phyloP scores from a whole-genome alignment of 2,888 invertebrate genomes.

The Drosophila neutralis region DNA sequence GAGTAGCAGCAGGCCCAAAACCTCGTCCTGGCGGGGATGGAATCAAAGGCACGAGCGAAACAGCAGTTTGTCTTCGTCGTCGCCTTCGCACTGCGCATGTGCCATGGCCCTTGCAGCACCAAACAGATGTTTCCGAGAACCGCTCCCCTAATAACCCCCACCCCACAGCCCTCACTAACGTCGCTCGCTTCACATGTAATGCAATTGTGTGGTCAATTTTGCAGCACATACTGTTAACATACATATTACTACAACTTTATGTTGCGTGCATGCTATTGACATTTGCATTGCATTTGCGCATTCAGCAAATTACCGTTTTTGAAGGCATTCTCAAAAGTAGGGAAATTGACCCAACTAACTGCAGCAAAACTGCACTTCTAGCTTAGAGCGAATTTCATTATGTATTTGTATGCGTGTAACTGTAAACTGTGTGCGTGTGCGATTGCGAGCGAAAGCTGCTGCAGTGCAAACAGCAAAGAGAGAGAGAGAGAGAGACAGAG shows the following conservation, averaged over 20 bases:
- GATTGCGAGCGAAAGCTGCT: slow-evolving; percentile 2
- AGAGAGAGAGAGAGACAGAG: not conserved
- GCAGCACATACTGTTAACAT: not conserved
- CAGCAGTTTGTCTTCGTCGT: slow-evolving; percentile 22
- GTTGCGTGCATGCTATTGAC: slow-evolving; percentile 6
- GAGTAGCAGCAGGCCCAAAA: slow-evolving; percentile 28
- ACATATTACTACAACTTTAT: not conserved
- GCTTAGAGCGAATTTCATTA: slow-evolving; percentile 11
- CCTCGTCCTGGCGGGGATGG: slow-evolving; percentile 39
- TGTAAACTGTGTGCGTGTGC: not conserved
- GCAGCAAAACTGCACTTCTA: slow-evolving; percentile 34
- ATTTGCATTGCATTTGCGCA: slow-evolving; percentile 1
- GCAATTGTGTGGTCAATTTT: slow-evolving; percentile 33
- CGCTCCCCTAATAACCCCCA: not conserved
- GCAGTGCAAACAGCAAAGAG: slow-evolving; percentile 29
- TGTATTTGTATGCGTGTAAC: not conserved
- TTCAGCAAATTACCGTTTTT: slow-evolving; percentile 6
- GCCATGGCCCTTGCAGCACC: slow-evolving; percentile 50
- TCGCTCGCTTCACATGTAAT: slow-evolving; percentile 8
- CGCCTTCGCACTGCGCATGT: slow-evolving; percentile 43
- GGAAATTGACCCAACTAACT: slow-evolving; percentile 20
- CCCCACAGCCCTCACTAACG: not conserved
- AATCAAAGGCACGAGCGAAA: slow-evolving; percentile 18
- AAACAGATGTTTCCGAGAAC: slow-evolving; percentile 47
- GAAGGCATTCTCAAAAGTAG: slow-evolving; percentile 27